phyloP scores from a whole-genome alignment of 2,113 vertebrate species.

The Gavialis gangeticus region DNA sequence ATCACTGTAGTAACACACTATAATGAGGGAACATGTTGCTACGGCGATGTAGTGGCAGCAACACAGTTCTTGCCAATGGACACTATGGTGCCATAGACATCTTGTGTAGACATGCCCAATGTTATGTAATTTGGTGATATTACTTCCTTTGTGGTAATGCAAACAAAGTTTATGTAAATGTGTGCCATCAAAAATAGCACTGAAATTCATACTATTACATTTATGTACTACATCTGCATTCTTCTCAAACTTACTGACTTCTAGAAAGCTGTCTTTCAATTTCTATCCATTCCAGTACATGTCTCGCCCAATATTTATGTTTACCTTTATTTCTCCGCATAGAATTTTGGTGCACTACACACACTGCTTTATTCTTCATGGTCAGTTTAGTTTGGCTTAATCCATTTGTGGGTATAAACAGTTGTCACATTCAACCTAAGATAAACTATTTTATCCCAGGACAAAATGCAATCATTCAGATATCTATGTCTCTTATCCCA shows the following conservation, averaged over 20 bases:
- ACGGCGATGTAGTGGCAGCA: too few relatives aligned
- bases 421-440: too few relatives aligned
- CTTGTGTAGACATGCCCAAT: fast-evolving
- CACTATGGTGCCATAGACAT: too few relatives aligned
- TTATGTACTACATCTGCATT: background rate
- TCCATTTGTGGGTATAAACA: background rate
- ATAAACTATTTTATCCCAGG: too few relatives aligned
- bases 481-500: too few relatives aligned
- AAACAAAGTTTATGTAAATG: fast-evolving
- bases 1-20: too few relatives aligned
- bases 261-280: background rate
- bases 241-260: background rate
- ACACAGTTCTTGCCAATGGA: too few relatives aligned
- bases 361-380: background rate
- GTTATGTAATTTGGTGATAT: fast-evolving
- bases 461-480: too few relatives aligned
- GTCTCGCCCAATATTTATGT: background rate
- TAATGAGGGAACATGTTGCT: too few relatives aligned
- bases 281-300: background rate
- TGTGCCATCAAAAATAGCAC: background rate
- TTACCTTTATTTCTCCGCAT: background rate
- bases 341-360: background rate
- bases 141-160: background rate
- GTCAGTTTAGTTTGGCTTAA: background rate
- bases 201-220: background rate